Conservation (phyloP, 1,140 invertebrate genomes). For the Manduca sexta region DNA sequence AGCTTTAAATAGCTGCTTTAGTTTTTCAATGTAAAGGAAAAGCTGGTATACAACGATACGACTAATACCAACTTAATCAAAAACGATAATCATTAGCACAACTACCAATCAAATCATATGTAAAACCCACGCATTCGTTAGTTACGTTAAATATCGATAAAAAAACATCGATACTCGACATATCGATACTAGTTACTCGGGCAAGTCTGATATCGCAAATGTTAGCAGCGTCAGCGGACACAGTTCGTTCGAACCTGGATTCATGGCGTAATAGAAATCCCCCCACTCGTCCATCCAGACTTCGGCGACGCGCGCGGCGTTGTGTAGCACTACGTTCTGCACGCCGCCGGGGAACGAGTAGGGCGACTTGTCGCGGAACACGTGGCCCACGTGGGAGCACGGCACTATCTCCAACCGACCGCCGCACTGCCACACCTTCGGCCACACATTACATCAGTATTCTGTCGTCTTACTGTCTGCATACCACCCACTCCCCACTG, state of each 20-base stretch:
- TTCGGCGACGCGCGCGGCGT: slow-evolving; percentile 95
- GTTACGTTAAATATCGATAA: no score
- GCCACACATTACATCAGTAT: slow-evolving; percentile 8
- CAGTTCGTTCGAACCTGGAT: slow-evolving; percentile 86
- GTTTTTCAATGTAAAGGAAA: no score
- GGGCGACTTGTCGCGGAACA: slow-evolving; percentile 99
- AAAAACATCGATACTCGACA: no score
- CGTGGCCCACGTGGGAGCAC: slow-evolving; percentile 97
- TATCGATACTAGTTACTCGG: no score
- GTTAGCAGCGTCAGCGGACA: slow-evolving; percentile 15
- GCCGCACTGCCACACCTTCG: slow-evolving; percentile 98
- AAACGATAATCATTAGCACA: no score
- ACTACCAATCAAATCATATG: no score
- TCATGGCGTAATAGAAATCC: slow-evolving; percentile 98
- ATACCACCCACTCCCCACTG: no score
- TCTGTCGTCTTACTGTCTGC: not conserved
- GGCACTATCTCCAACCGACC: slow-evolving; percentile 96
- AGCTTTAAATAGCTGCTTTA: no score
- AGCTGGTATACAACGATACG: no score
- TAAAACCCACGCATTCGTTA: no score
- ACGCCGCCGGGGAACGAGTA: slow-evolving; percentile 99
- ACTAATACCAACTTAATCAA: no score
- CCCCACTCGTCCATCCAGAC: slow-evolving; percentile 99
- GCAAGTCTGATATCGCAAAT: slow-evolving; percentile 6
- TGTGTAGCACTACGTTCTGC: slow-evolving; percentile 96